Conservation (phyloP, 2,888 invertebrate genomes). For the Ichneumoninae sp. region DNA sequence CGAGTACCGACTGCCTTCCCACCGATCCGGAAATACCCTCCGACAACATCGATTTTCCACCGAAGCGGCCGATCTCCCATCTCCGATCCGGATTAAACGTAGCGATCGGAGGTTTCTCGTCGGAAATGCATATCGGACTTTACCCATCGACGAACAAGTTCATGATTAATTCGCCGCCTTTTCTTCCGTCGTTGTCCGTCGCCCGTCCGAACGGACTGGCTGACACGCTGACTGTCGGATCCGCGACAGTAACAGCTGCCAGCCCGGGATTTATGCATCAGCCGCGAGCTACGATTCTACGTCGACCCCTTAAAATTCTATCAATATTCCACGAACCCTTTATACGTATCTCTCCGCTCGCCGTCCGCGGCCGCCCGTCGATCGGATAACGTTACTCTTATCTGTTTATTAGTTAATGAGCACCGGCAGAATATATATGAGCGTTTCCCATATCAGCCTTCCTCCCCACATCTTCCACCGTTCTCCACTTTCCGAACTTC, state of each 20-base stretch:
- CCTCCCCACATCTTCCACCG: conserved; percentile 16
- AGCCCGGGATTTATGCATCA: conserved; percentile 60
- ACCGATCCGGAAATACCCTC: not conserved
- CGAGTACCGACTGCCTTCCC: no score
- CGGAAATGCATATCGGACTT: conserved; percentile 35
- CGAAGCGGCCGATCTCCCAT: conserved; percentile 19
- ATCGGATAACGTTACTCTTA: conserved; percentile 73
- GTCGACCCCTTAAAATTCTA: conserved; percentile 66
- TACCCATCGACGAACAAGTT: conserved; percentile 58
- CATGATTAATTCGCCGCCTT: conserved; percentile 72
- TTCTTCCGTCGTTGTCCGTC: conserved; percentile 55
- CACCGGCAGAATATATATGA: conserved; percentile 42
- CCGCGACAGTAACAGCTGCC: conserved; percentile 47
- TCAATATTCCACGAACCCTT: conserved; percentile 74
- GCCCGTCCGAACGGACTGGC: not conserved
- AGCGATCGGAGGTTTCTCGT: conserved; percentile 9
- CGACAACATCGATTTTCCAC: not conserved
- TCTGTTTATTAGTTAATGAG: conserved; percentile 76
- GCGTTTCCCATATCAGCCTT: not conserved
- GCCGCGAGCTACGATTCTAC: conserved; percentile 49
- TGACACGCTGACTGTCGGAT: conserved; percentile 23
- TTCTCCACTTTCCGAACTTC: not conserved
- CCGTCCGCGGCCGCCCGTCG: conserved; percentile 71
- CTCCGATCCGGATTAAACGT: not conserved
- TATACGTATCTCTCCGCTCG: conserved; percentile 52